Conservation (phyloP, 2,113 vertebrate genomes). For the Odobenus rosmarus region DNA sequence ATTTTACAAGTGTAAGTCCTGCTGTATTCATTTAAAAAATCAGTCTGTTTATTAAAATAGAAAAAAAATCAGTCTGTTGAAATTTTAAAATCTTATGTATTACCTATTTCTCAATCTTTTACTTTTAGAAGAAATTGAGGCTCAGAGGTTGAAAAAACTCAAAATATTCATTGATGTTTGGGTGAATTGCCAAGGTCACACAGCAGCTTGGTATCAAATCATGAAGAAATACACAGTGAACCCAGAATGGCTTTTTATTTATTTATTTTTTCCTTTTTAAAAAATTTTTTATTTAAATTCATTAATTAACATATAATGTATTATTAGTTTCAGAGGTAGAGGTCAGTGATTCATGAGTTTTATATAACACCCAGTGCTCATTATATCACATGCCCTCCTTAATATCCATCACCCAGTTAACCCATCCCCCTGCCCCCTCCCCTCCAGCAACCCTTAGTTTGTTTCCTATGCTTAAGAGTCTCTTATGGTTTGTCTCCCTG, state of each 20-base stretch:
- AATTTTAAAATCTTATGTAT: not conserved
- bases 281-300: too few species aligned
- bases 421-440: too few species aligned
- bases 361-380: too few species aligned
- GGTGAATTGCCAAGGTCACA: not conserved
- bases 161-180: not conserved
- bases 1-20: not conserved
- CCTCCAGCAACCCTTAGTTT: too few species aligned
- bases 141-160: not conserved
- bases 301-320: too few species aligned
- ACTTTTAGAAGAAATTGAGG: not conserved
- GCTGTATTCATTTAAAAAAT: not conserved
- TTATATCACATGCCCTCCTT: too few species aligned
- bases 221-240: conserved; percentile 19
- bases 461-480: too few species aligned
- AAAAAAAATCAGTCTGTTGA: not conserved
- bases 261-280: too few species aligned
- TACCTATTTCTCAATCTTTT: not conserved
- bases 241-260: not conserved
- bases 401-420: too few species aligned
- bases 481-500: too few species aligned
- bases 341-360: too few species aligned
- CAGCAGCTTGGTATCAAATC: not conserved
- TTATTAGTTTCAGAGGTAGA: too few species aligned
- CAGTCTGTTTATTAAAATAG: not conserved